phyloP scores from a whole-genome alignment of 2,113 vertebrate genomes.

The Aphyosemion australe region DNA sequence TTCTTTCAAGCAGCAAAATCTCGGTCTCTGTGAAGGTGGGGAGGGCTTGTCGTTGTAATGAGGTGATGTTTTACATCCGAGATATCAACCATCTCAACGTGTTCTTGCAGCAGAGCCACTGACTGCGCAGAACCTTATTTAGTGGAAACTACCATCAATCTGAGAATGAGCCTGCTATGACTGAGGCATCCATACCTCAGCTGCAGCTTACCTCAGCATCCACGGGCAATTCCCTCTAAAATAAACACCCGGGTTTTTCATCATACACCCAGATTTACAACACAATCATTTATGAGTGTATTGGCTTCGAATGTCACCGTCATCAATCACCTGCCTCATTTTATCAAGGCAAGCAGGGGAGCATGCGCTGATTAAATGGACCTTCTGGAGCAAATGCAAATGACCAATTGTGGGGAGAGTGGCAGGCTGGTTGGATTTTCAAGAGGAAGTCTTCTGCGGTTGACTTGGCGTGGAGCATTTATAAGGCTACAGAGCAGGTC shows the following conservation, averaged over 20 bases:
- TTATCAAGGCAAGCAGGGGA: constrained; percentile 77
- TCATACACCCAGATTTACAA: constrained; percentile 79
- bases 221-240: constrained; percentile 69
- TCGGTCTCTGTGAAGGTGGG: constrained; percentile 7
- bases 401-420: constrained; percentile 66
- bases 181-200: constrained; percentile 60
- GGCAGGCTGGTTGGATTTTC: constrained; percentile 67
- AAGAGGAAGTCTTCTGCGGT: constrained; percentile 71
- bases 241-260: constrained; percentile 77
- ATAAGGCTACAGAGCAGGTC: constrained; percentile 76
- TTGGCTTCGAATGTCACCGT: constrained; percentile 73
- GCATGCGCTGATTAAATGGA: constrained; percentile 81
- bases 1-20: constrained; percentile 23
- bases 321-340: constrained; percentile 79
- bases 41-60: constrained; percentile 34
- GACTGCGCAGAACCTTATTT: constrained; percentile 35
- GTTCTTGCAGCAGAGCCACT: constrained; percentile 36
- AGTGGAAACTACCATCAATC: constrained; percentile 60
- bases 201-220: constrained; percentile 77
- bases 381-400: constrained; percentile 82
- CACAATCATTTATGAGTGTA: constrained; percentile 80
- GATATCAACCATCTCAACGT: constrained; percentile 36
- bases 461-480: constrained; percentile 80
- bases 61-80: constrained; percentile 13
- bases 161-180: constrained; percentile 17